phyloP scores from a whole-genome alignment of 2,113 vertebrate genomes.

The Natator depressus region DNA sequence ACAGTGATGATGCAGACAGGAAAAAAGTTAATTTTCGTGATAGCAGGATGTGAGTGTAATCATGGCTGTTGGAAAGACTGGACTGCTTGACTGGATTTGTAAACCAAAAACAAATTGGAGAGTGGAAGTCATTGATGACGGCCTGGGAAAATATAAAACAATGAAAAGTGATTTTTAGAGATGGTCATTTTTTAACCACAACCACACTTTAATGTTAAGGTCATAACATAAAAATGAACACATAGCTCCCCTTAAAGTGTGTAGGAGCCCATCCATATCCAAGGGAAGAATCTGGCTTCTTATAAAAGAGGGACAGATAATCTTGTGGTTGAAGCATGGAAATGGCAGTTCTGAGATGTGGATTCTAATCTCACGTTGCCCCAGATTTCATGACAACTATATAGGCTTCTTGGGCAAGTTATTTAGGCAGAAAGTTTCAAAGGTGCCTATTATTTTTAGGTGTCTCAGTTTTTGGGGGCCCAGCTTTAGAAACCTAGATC shows the following conservation, averaged over 20 bases:
- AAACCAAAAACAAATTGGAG: neutral
- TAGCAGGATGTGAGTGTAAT: fast-evolving
- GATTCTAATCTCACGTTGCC: neutral
- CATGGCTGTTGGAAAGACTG: neutral
- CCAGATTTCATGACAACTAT: neutral
- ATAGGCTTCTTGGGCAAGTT: neutral
- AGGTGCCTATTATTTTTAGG: neutral
- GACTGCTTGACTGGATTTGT: neutral
- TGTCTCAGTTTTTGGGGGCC: neutral
- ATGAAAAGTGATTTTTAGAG: neutral
- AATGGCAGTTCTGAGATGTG: neutral
- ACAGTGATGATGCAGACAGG: fast-evolving
- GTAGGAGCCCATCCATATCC: neutral
- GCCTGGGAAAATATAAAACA: neutral
- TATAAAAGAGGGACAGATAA: neutral
- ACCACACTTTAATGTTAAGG: neutral
- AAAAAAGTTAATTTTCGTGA: neutral
- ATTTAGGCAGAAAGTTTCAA: neutral
- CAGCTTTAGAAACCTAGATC: neutral
- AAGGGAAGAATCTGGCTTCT: neutral
- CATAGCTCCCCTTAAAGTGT: neutral
- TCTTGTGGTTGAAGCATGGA: neutral
- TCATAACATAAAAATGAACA: neutral
- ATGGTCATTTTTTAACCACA: neutral
- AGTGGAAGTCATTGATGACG: neutral